phyloP scores from a whole-genome alignment of 2,797 vertebrate genomes.

The Margarornis squamiger region DNA sequence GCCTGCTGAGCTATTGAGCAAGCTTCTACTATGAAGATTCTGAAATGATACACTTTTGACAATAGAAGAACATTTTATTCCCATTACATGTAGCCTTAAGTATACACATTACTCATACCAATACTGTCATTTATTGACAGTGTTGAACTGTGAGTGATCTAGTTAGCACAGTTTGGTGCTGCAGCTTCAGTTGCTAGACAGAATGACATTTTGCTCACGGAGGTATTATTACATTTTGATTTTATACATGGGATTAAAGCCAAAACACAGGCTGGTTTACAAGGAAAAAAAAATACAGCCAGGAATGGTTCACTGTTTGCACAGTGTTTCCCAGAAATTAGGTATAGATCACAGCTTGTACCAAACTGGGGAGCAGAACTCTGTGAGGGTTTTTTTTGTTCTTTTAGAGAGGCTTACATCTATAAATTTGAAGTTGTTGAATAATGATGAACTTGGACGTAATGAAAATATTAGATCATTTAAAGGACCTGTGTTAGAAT shows the following conservation, averaged over 20 bases:
- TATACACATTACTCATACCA: slow-evolving; percentile 63
- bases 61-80: slow-evolving; percentile 47
- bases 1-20: slow-evolving; percentile 45
- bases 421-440: not conserved
- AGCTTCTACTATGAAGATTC: slow-evolving; percentile 19
- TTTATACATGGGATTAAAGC: slow-evolving; percentile 1
- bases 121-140: slow-evolving; percentile 60
- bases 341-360: not conserved
- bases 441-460: not conserved
- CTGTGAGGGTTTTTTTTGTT: not conserved
- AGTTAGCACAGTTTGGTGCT: slow-evolving; percentile 50
- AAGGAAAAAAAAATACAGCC: not conserved
- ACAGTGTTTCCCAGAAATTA: not conserved
- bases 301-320: not conserved
- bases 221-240: slow-evolving; percentile 48
- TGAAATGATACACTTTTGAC: slow-evolving; percentile 50
- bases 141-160: slow-evolving; percentile 28
- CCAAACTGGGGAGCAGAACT: not conserved
- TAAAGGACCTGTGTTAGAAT: fast-evolving
- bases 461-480: not conserved
- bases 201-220: slow-evolving; percentile 36
- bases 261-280: slow-evolving; percentile 17
- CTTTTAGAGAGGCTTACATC: not conserved
- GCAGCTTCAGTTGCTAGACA: slow-evolving; percentile 39
- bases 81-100: slow-evolving; percentile 47